A percentile compares a stretch with the other conserved stretches of the same genome.
Evolutionary conservation across 1,140 invertebrate species (phyloP).

Genomic region (Bombus vancouverensis): DNA sequence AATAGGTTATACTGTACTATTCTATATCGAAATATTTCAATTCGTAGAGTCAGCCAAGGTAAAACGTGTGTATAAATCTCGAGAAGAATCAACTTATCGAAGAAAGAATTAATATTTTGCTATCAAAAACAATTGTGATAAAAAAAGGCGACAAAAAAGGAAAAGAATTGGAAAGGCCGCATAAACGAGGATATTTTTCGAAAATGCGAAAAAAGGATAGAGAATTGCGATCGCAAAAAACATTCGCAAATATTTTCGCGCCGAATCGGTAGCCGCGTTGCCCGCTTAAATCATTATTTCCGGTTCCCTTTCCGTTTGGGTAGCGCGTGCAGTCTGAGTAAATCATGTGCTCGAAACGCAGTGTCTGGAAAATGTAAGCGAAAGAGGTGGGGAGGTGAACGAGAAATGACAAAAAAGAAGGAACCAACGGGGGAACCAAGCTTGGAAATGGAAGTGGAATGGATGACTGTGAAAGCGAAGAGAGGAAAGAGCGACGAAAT

Average conservation of each 20-base stretch:
- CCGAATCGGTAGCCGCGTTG: not conserved
- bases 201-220: not conserved
- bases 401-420: not conserved
- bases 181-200: not conserved
- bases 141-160: not conserved
- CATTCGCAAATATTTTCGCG: constrained; percentile 9
- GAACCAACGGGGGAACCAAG: not conserved
- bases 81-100: too few relatives aligned
- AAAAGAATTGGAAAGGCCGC: not conserved
- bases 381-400: not conserved
- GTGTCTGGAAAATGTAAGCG: not conserved
- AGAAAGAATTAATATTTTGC: not conserved
- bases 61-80: too few relatives aligned
- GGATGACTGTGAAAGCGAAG: not conserved
- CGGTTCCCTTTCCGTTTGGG: not conserved
- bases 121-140: not conserved
- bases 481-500: not conserved
- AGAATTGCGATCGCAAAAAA: not conserved
- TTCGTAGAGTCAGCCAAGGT: too few relatives aligned
- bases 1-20: too few relatives aligned
- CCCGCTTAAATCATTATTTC: constrained; percentile 24
- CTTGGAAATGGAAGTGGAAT: not conserved
- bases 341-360: constrained; percentile 18
- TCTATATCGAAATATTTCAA: too few relatives aligned
- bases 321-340: constrained; percentile 6